phyloP scores from a whole-genome alignment of 2,113 vertebrate species.

The Cryptomyrus ogoouensis region DNA sequence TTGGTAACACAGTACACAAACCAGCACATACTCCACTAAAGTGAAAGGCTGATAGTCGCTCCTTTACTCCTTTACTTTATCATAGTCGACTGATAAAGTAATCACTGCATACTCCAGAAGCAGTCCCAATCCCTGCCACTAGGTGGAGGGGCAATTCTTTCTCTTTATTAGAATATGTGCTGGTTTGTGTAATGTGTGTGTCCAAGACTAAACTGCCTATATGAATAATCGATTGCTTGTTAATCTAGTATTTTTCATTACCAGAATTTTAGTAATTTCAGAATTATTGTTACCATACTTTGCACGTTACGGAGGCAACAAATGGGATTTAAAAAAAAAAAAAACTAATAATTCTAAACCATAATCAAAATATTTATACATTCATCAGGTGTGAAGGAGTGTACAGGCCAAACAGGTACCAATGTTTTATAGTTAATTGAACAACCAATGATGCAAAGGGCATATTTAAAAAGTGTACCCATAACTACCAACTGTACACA shows the following conservation, averaged over 20 bases:
- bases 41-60: neutral
- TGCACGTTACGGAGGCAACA: neutral
- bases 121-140: constrained; percentile 33
- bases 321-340: neutral
- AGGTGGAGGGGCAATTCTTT: constrained; percentile 46
- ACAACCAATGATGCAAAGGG: neutral
- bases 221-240: neutral
- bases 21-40: neutral
- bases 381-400: neutral
- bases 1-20: neutral
- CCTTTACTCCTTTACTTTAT: neutral
- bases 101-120: neutral
- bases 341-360: neutral
- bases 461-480: neutral
- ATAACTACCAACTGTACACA: neutral
- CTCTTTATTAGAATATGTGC: neutral
- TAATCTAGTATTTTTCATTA: neutral
- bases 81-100: neutral
- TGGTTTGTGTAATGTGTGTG: neutral
- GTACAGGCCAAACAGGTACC: neutral
- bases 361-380: neutral
- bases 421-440: neutral
- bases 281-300: neutral
- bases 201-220: neutral
- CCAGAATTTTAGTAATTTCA: neutral